phyloP scores from a whole-genome alignment of 2,888 invertebrate genomes.

The Lypha dubia region DNA sequence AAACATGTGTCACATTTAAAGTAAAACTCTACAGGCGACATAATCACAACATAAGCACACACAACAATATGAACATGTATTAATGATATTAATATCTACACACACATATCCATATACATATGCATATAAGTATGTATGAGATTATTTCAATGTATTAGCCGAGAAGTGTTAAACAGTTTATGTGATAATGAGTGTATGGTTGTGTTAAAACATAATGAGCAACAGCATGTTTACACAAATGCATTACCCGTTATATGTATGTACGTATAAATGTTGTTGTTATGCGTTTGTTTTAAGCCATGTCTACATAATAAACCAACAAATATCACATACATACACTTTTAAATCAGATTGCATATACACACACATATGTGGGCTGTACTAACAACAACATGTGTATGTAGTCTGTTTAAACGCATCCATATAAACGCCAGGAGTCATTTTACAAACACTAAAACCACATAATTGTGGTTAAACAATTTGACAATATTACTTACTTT shows the following conservation, averaged over 20 bases:
- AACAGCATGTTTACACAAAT: constrained; percentile 76
- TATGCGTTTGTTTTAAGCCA: constrained; percentile 73
- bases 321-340: constrained; percentile 6
- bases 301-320: constrained; percentile 72
- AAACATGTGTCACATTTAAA: constrained; percentile 71
- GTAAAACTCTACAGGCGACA: constrained; percentile 68
- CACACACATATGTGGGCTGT: neutral
- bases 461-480: constrained; percentile 71
- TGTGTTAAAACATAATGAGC: constrained; percentile 74
- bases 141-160: constrained; percentile 52
- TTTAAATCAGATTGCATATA: too few species aligned
- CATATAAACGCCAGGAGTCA: constrained; percentile 60
- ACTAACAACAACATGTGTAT: neutral
- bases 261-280: too few species aligned
- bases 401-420: neutral
- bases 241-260: constrained; percentile 74
- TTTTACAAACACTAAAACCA: constrained; percentile 68
- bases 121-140: neutral
- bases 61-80: neutral
- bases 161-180: constrained; percentile 70
- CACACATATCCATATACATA: constrained; percentile 6
- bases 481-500: constrained; percentile 66
- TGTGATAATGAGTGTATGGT: constrained; percentile 53
- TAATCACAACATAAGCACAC: constrained; percentile 47
- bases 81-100: neutral